Evolutionary conservation across 2,888 invertebrate genomes (phyloP), one percentile per base, ranked within the genome.

Genomic region (Salticus scenicus): DNA sequence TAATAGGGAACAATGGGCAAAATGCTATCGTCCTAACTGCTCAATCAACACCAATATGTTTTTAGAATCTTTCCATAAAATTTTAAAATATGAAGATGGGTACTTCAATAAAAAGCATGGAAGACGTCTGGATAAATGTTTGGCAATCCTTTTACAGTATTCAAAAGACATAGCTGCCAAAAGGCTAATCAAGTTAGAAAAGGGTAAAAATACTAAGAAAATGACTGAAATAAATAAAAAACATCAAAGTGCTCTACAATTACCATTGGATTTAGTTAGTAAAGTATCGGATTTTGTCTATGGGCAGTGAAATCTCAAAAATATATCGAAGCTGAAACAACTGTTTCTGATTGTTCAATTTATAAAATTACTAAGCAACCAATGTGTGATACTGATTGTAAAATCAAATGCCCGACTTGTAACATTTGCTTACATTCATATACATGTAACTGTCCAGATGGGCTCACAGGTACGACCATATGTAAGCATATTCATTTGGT

Each of bases 201-300:
- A 37, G 27, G 70, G 37, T 7, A 41, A 70, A 70, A 70, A 70
- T 37, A 37, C 10, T 20, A 24, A 27, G 37, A 70, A 70, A n/a
- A 37, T 37, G 1, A 27, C 70, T n/a, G 37, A 70, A 20, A 37
- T 37, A n/a, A 31, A 41, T 20, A 70, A 70, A 37, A 5, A 31
- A 24, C 70, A 37, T 37, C 33, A 70, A 2, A n/a, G 1, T n/a
- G 57, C 57, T 8, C 7, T 37, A 12, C 7, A 37, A 37, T 8
- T 37, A 12, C 37, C 37, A 37, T 7, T 37, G 12, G 7, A 5
- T 12, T 12, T 37, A 37, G 12, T 37, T 8, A 5, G 12, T 37
- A 37, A 37, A 37, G 12, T 7, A 5, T 37, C 37, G 7, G 37
- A 37, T 8, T 8, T 37, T 37, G 12, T 12, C 37, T n/a, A n/a